Evolutionary conservation across 2,113 vertebrate species (phyloP), one percentile per base, ranked within the genome.

Genomic region (Octodon degus): DNA sequence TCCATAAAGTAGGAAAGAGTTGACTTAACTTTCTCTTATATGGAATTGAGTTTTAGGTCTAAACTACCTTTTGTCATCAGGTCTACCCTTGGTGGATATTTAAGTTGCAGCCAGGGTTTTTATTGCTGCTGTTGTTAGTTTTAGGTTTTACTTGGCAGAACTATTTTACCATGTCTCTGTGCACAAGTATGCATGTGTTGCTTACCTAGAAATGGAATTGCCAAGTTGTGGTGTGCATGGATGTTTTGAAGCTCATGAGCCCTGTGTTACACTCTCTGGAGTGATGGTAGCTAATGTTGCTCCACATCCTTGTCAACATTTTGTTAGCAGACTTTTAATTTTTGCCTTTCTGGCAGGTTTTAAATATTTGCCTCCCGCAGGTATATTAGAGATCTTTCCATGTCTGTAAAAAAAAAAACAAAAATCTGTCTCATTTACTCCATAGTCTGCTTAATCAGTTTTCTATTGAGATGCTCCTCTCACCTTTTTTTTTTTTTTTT

Each of bases 221-320:
- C 32, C 43, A 27, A 40, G 76, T 9, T 32, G 11, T 8, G n/a
- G 72, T 1, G 0, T 5, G 0, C 0, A 16, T 2, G 8, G 14
- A 37, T 34, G 2, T n/a, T 4, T 67, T 89, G n/a, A n/a, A 0
- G 43, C 14, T 62, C 37, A 13, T 37, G 58, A 4, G 22, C 5
- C 20, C 1, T 14, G 5, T 50, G 8, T 2, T 3, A 8, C 3
- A 22, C 53, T 62, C 53, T 60, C 16, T 1, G 30, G 0, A 58
- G 14, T 11, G 20, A 11, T 11, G 1, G 1, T 27, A 40, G 11
- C 17, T 62, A 11, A 11, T 9, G 7, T 65, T 43, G 22, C 8
- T 17, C 62, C 16, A 1, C 37, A 32, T 81, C 58, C 43, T 90
- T 80, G 77, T 13, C 34, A 20, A 8, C n/a, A 34, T 50, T 86